Percentiles rank a stretch among this genome's conserved stretches.
Conservation (phyloP, 2,888 invertebrate species). For the Drosophila nr. perissopoda region DNA sequence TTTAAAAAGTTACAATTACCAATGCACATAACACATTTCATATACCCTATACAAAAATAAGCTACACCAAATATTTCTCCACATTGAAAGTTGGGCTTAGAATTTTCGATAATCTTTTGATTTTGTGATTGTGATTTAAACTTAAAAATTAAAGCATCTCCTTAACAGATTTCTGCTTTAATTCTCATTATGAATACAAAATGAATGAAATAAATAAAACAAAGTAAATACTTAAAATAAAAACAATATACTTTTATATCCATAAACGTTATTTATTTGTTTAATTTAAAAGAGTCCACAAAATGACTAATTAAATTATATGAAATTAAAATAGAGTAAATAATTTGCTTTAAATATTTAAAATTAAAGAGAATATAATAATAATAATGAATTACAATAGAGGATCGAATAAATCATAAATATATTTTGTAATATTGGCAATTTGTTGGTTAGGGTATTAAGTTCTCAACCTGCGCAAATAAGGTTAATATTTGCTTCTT, state of each 20-base stretch:
- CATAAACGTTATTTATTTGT: not conserved
- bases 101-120: not conserved
- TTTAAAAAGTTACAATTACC: conserved; percentile 58
- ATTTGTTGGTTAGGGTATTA: conserved; percentile 30
- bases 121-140: not conserved
- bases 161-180: not conserved
- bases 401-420: not conserved
- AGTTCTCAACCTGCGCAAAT: not conserved
- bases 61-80: not conserved
- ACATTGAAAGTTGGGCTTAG: not conserved
- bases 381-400: too few relatives aligned
- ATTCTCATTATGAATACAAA: not conserved
- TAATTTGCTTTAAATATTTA: not conserved
- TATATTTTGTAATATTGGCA: not conserved
- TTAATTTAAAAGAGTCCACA: not conserved
- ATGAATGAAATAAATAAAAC: not conserved
- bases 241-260: not conserved
- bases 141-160: not conserved
- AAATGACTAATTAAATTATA: not conserved
- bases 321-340: not conserved
- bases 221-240: not conserved
- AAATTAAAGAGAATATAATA: not conserved
- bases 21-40: conserved; percentile 40
- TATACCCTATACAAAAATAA: conserved; percentile 23
- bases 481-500: conserved; percentile 32